Evolutionary conservation across 1,140 invertebrate species (phyloP), one percentile per base, ranked within the genome.

Genomic region (Drosophila eugracilis): DNA sequence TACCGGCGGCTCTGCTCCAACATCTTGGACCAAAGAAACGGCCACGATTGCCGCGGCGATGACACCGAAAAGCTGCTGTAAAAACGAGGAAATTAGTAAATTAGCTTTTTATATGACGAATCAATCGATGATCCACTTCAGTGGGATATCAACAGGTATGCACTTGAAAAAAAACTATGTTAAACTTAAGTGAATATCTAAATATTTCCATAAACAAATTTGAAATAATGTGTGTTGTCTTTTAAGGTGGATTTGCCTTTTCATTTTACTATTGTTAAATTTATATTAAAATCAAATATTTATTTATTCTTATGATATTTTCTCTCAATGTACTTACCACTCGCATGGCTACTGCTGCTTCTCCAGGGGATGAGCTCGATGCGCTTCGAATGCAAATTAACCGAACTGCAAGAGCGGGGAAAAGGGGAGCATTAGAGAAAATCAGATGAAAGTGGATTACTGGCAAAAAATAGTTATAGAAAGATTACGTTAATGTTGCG

Each of bases 11-110:
- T 90, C 89, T 26, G 84, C 89, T 30, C 44, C 75, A 14, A 55
- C 76, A 49, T 63, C 47, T 14, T 22, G 15, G 5, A 59, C 58
- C 45, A 62, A 42, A 41, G 34, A 73, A 21, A 60, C 57, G 39
- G 58, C 58, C 42, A 73, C 47, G 47, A 81, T 32, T 62, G 53
- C 44, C 49, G 81, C 75, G 78, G 67, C 54, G 42, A 78, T 72
- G 50, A 69, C 67, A 47, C 80, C 76, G 67, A 86, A 71, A 42
- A 90, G 73, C 89, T 90, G 67, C 28, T 62, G 41, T 15, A 32
- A 72, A 80, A 85, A 80, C 59, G 59, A 88, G 81, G 81, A 85
- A 85, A 85, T 85, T 76, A 65, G 76, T 66, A 85, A 86, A 85
- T 85, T 81, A 67, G 77, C 73, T 85, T 77, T 52, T 78, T 75